These are phyloP conservation scores for Serrognathus titanus DNA, from an alignment of 2,888 invertebrate species.

Conservation along the genomic window DNA sequence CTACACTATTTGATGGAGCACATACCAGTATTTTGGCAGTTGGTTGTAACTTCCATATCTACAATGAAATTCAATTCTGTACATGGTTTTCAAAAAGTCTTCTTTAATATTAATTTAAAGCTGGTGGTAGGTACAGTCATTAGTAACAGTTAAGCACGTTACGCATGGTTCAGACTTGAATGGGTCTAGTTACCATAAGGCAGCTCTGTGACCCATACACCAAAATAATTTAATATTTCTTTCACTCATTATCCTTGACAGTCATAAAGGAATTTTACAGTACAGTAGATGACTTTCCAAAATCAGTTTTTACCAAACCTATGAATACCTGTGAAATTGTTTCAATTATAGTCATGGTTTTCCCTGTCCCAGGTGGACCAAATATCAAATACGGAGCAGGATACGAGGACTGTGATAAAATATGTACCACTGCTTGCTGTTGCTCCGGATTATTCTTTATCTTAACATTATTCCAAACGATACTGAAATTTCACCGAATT, in stretches of 20 bases:
- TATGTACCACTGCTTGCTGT: conserved; percentile 51
- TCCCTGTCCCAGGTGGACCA: conserved; percentile 65
- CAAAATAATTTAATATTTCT: neutral
- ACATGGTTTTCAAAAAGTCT: neutral
- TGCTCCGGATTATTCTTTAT: conserved; percentile 52
- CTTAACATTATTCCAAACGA: conserved; percentile 23
- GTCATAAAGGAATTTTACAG: too few relatives aligned
- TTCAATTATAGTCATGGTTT: conserved; percentile 70
- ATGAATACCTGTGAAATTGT: conserved; percentile 58
- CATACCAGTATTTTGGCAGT: conserved; percentile 56
- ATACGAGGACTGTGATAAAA: conserved; percentile 49
- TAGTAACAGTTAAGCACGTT: too few relatives aligned
- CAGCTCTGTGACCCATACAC: neutral
- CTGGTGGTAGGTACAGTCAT: too few relatives aligned
- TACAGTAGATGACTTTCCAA: neutral
- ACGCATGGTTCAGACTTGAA: too few relatives aligned
- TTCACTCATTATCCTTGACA: neutral
- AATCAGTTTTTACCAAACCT: neutral
- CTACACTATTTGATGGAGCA: conserved; percentile 67
- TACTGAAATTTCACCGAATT: conserved; percentile 5
- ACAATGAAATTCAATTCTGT: neutral
- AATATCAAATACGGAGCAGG: conserved; percentile 58
- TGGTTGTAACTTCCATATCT: conserved; percentile 39
- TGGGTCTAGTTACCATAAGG: too few relatives aligned
- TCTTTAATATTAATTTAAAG: too few relatives aligned